A percentile compares a stretch with the other conserved stretches of the same genome.
These are phyloP conservation scores for Anthrax anthrax DNA, from an alignment of 2,888 invertebrate genomes.

Conservation along the genomic window DNA sequence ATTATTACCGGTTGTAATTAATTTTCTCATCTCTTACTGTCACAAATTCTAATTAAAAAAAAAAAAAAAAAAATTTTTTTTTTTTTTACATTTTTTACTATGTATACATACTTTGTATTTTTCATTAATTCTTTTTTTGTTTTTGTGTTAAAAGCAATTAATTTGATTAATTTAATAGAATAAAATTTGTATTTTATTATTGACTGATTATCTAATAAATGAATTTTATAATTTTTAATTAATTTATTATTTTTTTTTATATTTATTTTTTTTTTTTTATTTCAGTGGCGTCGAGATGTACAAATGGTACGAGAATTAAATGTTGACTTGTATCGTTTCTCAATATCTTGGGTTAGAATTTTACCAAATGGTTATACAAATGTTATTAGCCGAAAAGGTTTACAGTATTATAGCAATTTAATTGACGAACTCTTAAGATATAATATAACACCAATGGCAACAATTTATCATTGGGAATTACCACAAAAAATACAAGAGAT, in stretches of 20 bases:
- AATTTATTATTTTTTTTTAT: neutral
- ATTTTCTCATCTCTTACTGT: too few species aligned
- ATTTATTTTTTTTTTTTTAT: neutral
- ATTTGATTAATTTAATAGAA: too few species aligned
- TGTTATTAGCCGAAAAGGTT: slow-evolving; percentile 50
- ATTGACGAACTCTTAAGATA: slow-evolving; percentile 52
- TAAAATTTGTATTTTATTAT: too few species aligned
- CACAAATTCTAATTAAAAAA: too few species aligned
- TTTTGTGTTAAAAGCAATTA: too few species aligned
- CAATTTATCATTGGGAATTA: slow-evolving; percentile 58
- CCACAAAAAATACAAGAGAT: slow-evolving; percentile 49
- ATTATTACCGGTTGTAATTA: too few species aligned
- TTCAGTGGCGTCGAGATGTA: slow-evolving; percentile 42
- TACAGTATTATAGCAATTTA: slow-evolving; percentile 62
- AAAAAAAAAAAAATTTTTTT: too few species aligned
- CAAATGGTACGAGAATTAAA: slow-evolving; percentile 47
- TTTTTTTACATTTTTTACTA: too few species aligned
- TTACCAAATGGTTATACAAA: slow-evolving; percentile 54
- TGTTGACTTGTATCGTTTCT: slow-evolving; percentile 55
- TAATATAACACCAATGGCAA: slow-evolving; percentile 54
- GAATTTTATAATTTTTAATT: too few species aligned
- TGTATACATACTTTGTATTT: too few species aligned
- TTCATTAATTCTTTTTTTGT: too few species aligned
- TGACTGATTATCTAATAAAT: too few species aligned
- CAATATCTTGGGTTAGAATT: slow-evolving; percentile 61